Evolutionary conservation across 2,797 vertebrate species (phyloP), one percentile per base, ranked within the genome.

Genomic region (Melanotaenia maccullochi): DNA sequence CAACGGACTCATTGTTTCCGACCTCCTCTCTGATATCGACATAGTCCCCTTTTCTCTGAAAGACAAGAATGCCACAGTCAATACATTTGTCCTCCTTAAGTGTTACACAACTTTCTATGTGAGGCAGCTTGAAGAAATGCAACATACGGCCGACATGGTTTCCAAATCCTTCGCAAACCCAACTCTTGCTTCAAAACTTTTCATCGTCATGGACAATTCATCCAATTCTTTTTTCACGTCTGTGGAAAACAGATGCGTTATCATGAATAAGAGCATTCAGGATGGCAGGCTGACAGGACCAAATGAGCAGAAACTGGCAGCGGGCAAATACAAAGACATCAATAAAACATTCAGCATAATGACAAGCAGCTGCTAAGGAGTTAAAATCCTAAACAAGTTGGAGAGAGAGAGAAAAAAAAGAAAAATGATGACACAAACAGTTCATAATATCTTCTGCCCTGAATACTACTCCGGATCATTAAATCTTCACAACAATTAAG

Each of bases 401-500:
- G 3, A 36, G 35, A 63, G 62, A 62, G 24, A 0, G 42, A 24
- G 40, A 36, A 9, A 9, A 9, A 71, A 62, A 63, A 56, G 65
- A 84, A 89, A 91, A 96, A 97, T 95, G 94, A 97, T 95, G 95
- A 96, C 95, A 96, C 96, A 96, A 97, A 97, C 95, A 95, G 95
- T 96, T 97, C 95, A 97, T 96, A 96, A 97, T 97, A 96, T 96
- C 96, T 96, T 96, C 95, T 96, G 96, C 96, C 96, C 96, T 95
- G 95, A 96, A 96, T 96, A 95, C 96, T 94, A 96, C 95, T 97
- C 93, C 95, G 96, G 96, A 97, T 97, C 96, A 97, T 98, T 98
- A 98, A 96, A 98, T 97, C 96, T 97, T 96, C 96, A 97, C 96
- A 97, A 98, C 97, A 97, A 97, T 98, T 97, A 97, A 96, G 96